These are phyloP conservation scores for Naja naja DNA, from an alignment of 2,113 vertebrate genomes.

Conservation along the genomic window DNA sequence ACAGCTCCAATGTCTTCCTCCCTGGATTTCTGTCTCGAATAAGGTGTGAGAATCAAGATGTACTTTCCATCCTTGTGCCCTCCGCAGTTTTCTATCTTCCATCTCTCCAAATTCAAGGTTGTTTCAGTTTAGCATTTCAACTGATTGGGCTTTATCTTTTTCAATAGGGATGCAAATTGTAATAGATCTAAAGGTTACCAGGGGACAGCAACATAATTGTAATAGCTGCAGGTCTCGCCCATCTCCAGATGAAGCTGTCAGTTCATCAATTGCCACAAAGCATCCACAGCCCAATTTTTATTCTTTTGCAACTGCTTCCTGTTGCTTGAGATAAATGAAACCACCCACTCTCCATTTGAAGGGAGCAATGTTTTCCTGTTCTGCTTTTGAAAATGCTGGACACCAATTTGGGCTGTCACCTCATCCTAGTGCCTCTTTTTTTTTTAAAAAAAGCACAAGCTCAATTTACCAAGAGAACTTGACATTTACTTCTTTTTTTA, in stretches of 20 bases:
- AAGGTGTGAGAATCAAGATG: background rate
- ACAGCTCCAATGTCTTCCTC: background rate
- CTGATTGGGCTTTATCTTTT: background rate
- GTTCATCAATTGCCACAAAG: constrained; percentile 7
- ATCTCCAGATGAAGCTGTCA: constrained; percentile 11
- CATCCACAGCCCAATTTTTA: background rate
- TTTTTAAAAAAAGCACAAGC: background rate
- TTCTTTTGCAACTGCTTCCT: background rate
- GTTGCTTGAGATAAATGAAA: background rate
- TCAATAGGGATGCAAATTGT: constrained; percentile 22
- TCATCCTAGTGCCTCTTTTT: background rate
- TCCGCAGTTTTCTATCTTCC: background rate
- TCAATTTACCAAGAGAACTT: background rate
- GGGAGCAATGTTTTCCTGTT: background rate
- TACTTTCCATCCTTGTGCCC: background rate
- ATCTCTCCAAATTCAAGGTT: background rate
- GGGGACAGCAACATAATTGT: constrained; percentile 1
- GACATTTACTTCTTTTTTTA: background rate
- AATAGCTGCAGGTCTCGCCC: background rate
- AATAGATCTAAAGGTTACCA: constrained; percentile 6
- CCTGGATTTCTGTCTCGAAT: background rate
- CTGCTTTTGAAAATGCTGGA: background rate
- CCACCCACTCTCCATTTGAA: background rate
- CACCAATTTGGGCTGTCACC: background rate
- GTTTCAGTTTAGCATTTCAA: background rate